Base-by-base conservation (phyloP, 2,113 vertebrate genomes). In the Puma concolor region DNA sequence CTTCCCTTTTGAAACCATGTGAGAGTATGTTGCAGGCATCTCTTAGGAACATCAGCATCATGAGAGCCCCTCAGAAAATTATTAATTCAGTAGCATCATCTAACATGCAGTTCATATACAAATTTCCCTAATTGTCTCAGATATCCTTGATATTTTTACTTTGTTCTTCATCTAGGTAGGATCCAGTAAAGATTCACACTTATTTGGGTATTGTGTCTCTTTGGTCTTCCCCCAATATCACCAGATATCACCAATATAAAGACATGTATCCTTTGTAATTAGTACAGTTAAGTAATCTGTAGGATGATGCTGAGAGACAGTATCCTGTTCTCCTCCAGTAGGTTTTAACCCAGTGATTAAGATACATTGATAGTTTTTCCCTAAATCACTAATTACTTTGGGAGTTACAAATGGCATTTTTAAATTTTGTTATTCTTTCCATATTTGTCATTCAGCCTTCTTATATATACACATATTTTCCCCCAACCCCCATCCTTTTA, bases 241-340 rank as follows among this genome's bases (percentile, higher is more conserved):
- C 27, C 17, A 44, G 33, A 4, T 89, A 67, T 92, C 36, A 60
- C 12, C 44, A 94, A 0, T 76, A 69, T 69, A 88, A 91, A 57
- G 69, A 89, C 23, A 76, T 13, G 52, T 44, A 93, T 57, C 7
- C 17, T 91, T 88, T 86, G 29, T 96, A 79, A 86, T 89, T 91
- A 72, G n/a, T 77, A 21, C 9, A 27, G 31, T 52, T 96, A 91
- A 76, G 72, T 84, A 71, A 63, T 12, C 36, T 83, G 0, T 79
- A 60, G 31, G 13, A 13, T 86, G 60, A 82, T 71, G 72, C 57
- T 38, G 27, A 66, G 33, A 76, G 71, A 88, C n/a, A 48, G 38
- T 79, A 52, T 83, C 25, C 14, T 91, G 4, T 95, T 91, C 44
- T 44, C 44, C 29, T 41, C 19, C 33, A 60, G 0, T 44, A 92